Evolutionary conservation across 2,113 vertebrate species (phyloP).

Genomic region (Dipodomys ordii): DNA sequence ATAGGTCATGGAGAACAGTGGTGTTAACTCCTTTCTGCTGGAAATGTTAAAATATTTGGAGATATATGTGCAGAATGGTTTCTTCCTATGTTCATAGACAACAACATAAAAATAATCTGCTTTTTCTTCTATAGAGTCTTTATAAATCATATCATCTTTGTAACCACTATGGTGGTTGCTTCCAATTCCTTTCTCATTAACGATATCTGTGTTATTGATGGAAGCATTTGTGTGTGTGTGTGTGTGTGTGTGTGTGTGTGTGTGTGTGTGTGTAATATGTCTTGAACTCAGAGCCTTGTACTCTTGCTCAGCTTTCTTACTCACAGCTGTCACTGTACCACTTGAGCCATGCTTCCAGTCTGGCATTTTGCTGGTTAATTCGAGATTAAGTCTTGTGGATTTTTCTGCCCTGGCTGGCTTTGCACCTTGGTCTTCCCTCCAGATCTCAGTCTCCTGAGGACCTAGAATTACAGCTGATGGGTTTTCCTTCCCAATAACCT

Average conservation of each 20-base stretch:
- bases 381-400: too few relatives aligned
- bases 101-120: background rate
- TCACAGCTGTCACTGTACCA: too few relatives aligned
- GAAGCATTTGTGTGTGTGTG: background rate
- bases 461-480: background rate
- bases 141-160: background rate
- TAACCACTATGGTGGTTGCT: background rate
- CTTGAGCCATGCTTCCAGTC: too few relatives aligned
- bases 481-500: background rate
- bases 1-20: background rate
- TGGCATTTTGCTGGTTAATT: too few relatives aligned
- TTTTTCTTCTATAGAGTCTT: conserved; percentile 34
- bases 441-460: too few relatives aligned
- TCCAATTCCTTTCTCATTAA: conserved; percentile 47
- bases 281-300: too few relatives aligned
- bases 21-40: conserved; percentile 13
- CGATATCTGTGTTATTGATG: background rate
- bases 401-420: too few relatives aligned
- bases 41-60: background rate
- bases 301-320: too few relatives aligned
- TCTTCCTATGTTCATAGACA: background rate
- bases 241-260: too few relatives aligned
- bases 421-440: too few relatives aligned
- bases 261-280: too few relatives aligned
- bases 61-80: background rate